Conservation (phyloP, 2,888 invertebrate species). For the Synanthedon myopaeformis region DNA sequence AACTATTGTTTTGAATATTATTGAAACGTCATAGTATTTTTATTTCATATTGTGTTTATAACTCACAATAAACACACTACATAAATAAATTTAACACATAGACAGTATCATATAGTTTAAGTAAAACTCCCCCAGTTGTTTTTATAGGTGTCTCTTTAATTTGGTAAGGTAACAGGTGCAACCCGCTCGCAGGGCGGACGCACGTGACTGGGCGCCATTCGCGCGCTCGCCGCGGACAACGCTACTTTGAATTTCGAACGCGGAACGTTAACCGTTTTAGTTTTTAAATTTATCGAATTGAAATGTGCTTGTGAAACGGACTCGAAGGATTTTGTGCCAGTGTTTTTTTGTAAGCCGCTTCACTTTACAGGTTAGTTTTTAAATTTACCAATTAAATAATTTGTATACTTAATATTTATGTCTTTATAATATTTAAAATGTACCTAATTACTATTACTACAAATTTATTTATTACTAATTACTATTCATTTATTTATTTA, state of each 20-base stretch:
- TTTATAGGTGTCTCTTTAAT: constrained; percentile 25
- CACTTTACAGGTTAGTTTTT: constrained; percentile 31
- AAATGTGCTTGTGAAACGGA: constrained; percentile 52
- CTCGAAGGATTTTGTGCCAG: constrained; percentile 59
- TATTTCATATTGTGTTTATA: too few relatives aligned
- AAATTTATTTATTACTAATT: too few relatives aligned
- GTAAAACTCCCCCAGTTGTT: not conserved
- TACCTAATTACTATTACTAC: too few relatives aligned
- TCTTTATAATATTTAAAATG: not conserved
- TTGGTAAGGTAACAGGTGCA: constrained; percentile 46
- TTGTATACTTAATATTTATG: not conserved
- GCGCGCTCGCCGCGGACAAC: constrained; percentile 60
- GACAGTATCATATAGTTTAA: not conserved
- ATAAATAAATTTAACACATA: too few relatives aligned
- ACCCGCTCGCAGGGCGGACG: constrained; percentile 25
- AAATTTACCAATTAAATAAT: not conserved
- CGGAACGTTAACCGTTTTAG: constrained; percentile 39
- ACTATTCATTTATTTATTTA: not conserved
- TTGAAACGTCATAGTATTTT: too few relatives aligned
- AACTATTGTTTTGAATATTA: too few relatives aligned
- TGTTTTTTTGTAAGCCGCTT: constrained; percentile 27
- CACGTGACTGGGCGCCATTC: constrained; percentile 59
- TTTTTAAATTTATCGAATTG: constrained; percentile 27
- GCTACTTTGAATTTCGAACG: constrained; percentile 46
- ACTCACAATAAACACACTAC: too few relatives aligned